A percentile compares a stretch with the other conserved stretches of the same genome.
phyloP scores from a whole-genome alignment of 2,113 vertebrate genomes.

The Myxocyprinus asiaticus region DNA sequence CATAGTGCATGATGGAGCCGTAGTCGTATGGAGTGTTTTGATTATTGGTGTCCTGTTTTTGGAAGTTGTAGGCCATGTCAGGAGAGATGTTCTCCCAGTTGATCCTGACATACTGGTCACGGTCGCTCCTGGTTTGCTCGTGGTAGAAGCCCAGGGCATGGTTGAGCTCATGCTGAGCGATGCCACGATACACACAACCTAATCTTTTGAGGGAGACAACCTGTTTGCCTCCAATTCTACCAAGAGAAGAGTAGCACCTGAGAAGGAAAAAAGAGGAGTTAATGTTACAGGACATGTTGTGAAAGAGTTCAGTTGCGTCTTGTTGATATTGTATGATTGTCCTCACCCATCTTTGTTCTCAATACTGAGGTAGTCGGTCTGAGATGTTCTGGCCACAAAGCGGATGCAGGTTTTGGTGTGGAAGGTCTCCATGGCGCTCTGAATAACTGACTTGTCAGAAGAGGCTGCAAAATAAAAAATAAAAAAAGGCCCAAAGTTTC shows the following conservation, averaged over 20 bases:
- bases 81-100: constrained; percentile 52
- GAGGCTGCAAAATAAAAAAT: neutral
- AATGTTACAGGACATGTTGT: neutral
- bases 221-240: constrained; percentile 54
- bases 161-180: constrained; percentile 60
- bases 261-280: neutral
- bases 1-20: constrained; percentile 59
- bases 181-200: constrained; percentile 47
- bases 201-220: constrained; percentile 49
- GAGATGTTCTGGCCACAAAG: neutral
- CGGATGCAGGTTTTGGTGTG: neutral
- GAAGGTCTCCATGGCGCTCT: neutral
- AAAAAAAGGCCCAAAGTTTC: neutral
- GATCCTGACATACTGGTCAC: constrained; percentile 58
- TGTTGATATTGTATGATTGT: neutral
- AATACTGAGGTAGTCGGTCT: neutral
- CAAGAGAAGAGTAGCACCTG: constrained; percentile 62
- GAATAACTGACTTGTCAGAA: neutral
- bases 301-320: neutral
- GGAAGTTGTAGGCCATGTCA: constrained; percentile 31
- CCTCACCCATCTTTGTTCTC: neutral
- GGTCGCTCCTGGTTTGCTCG: constrained; percentile 62
- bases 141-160: constrained; percentile 64
- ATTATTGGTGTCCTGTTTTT: constrained; percentile 48
- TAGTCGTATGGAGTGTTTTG: constrained; percentile 56